Evolutionary conservation across 92 coral and sea anemone species (phyloP).

Genomic region (Galaxea fascicularis): DNA sequence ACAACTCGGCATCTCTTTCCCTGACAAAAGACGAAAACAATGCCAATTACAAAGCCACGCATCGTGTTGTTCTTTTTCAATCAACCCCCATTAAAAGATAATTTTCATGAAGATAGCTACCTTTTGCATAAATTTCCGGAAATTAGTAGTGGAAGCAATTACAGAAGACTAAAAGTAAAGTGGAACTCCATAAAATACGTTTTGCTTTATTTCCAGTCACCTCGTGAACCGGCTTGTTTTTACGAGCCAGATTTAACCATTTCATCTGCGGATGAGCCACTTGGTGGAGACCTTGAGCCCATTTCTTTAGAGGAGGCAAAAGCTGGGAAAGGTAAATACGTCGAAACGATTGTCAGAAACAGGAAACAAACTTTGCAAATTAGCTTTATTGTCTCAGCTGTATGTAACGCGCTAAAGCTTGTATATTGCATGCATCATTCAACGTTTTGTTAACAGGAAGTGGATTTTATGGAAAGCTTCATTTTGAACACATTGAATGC

Average conservation of each 20-base stretch:
- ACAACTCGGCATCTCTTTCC: background rate
- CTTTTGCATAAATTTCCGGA: background rate
- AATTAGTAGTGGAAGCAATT: background rate
- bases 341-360: background rate
- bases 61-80: conserved; percentile 11
- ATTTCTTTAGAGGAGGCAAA: conserved; percentile 87
- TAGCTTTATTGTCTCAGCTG: background rate
- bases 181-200: background rate
- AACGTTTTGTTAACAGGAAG: background rate
- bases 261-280: conserved; percentile 20
- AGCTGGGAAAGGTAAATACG: conserved; percentile 85
- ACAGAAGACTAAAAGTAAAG: too few relatives aligned
- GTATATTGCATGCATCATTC: background rate
- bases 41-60: background rate
- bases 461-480: background rate
- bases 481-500: background rate
- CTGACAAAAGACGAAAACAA: background rate
- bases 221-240: conserved; percentile 71
- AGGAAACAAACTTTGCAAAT: too few relatives aligned
- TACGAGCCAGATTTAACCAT: conserved; percentile 60
- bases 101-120: background rate
- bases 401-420: background rate
- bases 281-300: conserved; percentile 52
- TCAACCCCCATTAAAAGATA: background rate
- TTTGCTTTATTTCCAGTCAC: conserved; percentile 56